Base-by-base conservation (phyloP, 2,113 vertebrate species). In the Xiphorhynchus elegans region DNA sequence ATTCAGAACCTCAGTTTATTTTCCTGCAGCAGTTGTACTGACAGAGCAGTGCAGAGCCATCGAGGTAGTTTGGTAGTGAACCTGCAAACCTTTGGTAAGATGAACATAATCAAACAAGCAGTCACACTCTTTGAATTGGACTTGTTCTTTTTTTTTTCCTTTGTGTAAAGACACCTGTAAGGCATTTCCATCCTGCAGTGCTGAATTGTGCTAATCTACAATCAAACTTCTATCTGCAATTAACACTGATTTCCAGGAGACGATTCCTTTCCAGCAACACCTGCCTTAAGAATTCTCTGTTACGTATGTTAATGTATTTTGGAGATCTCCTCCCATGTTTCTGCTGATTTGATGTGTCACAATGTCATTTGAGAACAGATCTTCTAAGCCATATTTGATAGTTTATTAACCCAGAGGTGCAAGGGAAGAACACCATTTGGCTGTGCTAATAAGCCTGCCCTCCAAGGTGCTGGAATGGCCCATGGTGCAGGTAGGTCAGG, bases 11-110 rank as follows among this genome's bases (percentile, higher is more conserved):
- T 93, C 98, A 98, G 64, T 97, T 98, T 86, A 98, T 98, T 95
- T 98, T 98, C 96, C 95, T 98, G 96, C 98, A 98, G 75, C 98
- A 98, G 16, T 91, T 98, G 13, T 98, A 98, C 88, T 98, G 97
- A 98, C 69, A 66, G 50, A 62, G 87, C 64, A 70, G 84, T 64
- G 40, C 78, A 83, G 92, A 86, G 91, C 90, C 76, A 50, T 67
- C 31, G 49, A 62, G 94, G 50, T 46, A n/a, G 67, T 46, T 74
- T 76, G 72, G 56, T 64, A 88, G 76, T 35, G 78, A 95, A 58
- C 55, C 33, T 62, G 78, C 74, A 15, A 52, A 53, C 44, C 1
- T 84, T 92, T 94, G 95, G 75, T 96, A 92, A 97, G 89, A 79
- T 93, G 95, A 96, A 96, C 83, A 46, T 70, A 49, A 85, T 35